Evolutionary conservation across 30 jellyfish, hydroid and myxozoan genomes (phyloP).

Genomic region (Turritopsis dohrnii): DNA sequence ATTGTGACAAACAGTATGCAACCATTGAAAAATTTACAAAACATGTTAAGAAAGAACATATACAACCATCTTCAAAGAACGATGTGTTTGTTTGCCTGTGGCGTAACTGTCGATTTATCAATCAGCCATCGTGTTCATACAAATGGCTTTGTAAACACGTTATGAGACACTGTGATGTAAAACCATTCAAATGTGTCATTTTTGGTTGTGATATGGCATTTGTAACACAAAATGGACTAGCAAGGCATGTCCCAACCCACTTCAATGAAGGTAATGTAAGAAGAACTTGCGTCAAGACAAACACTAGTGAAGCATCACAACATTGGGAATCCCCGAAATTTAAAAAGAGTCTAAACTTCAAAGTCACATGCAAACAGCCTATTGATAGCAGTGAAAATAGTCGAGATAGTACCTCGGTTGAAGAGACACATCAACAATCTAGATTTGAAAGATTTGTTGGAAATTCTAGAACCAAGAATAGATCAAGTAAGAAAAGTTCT

Average conservation of each 20-base stretch:
- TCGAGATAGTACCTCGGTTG: not conserved
- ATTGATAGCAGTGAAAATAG: not conserved
- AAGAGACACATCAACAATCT: not conserved
- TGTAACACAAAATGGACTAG: constrained; percentile 77
- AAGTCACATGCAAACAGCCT: not conserved
- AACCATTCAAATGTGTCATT: constrained; percentile 84
- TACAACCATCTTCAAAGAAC: constrained; percentile 50
- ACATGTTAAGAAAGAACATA: constrained; percentile 67
- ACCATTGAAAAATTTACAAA: constrained; percentile 49
- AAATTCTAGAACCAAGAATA: not conserved
- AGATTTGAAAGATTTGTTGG: not conserved
- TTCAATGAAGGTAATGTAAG: constrained; percentile 51
- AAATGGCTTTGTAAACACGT: constrained; percentile 84
- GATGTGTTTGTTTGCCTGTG: constrained; percentile 75
- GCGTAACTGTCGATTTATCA: constrained; percentile 72
- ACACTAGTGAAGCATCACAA: constrained; percentile 13
- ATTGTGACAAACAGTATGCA: constrained; percentile 43
- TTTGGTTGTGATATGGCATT: constrained; percentile 76
- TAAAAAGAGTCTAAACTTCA: not conserved
- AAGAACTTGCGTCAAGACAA: constrained; percentile 26
- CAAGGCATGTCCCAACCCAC: constrained; percentile 92
- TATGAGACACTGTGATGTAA: constrained; percentile 58
- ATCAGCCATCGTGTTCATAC: constrained; percentile 78
- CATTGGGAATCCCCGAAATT: constrained; percentile 15
- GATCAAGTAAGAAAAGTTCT: not conserved